Base-by-base conservation (phyloP, 2,888 invertebrate species). In the Icerya purchasi region DNA sequence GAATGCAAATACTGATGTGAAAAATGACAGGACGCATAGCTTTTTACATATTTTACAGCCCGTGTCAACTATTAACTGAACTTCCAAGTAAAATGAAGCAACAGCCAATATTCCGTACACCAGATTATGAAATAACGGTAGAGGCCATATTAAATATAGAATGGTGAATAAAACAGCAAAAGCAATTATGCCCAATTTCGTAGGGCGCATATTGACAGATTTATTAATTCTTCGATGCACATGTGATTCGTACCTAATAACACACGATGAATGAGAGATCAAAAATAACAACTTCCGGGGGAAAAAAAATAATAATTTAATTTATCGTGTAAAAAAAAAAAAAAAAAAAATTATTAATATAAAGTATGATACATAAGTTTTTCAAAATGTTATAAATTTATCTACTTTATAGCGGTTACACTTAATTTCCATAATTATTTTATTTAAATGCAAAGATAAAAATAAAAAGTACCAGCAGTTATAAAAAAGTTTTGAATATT, bases 1-100 rank as follows among this genome's bases (percentile, higher is more conserved):
- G 63, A 74, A 74, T 14, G 72, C 74, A 56, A 68, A 63, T 2
- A 67, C 65, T 63, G 72, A 74, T n/a, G 68, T 62, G 5, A 63
- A 57, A 14, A 66, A 60, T 24, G 66, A 64, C 19, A 62, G 49
- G 14, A 63, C 62, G 50, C 65, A 66, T 22, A 67, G 58, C 51
- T 57, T 63, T 59, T 63, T 62, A 57, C 67, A 67, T 19, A 63
- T 61, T 53, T 54, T 57, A 56, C 67, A 67, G 53, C 62, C 58
- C 57, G 63, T 63, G 18, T 63, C 58, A 49, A 52, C 54, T 50
- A 66, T 61, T 23, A 67, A 59, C 36, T 63, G 60, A 22, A 65
- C 60, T 58, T 66, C 65, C 10, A 66, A 61, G 56, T 65, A 61
- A 57, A 69, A 67, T 2, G 67, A 65, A 20, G 66, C 54, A 53